Evolutionary conservation across 2,797 vertebrate genomes (phyloP), one percentile per base, ranked within the genome.

Genomic region (Aldrovandia affinis): DNA sequence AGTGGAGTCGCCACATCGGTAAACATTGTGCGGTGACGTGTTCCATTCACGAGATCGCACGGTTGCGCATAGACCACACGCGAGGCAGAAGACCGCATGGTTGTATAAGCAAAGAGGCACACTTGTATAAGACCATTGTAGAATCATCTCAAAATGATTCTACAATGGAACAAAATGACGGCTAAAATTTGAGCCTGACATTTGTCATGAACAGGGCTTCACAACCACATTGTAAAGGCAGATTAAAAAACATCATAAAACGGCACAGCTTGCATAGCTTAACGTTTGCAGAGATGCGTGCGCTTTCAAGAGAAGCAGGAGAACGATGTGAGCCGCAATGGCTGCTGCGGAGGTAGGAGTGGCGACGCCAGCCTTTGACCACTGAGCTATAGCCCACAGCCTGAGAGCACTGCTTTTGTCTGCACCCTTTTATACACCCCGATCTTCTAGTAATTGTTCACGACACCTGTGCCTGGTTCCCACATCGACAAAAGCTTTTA

Each of bases 291-390:
- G 20, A 8, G 36, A 75, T 25, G 2, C 70, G 18, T 2, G 20
- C 18, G 8, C 25, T 12, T 6, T 44, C 10, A 44, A 42, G 70
- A 47, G 70, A 12, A 44, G 20, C 18, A 3, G 70, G n/a, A 57
- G 55, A 15, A 8, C 70, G 25, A 47, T 10, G 36, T 10, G 0
- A 22, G 25, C 70, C 36, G 6, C 70, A 25, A 15, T 20, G 22
- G 22, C 39, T 75, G 36, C 39, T 18, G 70, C 25, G 39, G 15
- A 36, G 68, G 36, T 22, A 2, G 68, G 36, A 1, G 36, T 22
- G 70, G 8, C 39, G 70, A 75, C 70, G 4, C 70, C 39, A 75
- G 70, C 22, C 70, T 44, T 75, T 75, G 70, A 75, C 70, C 22
- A 20, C 70, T 10, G 39, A 42, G 70, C 36, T n/a, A 25, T 36